These are phyloP conservation scores for Cyprinodon brontotheroides DNA, from an alignment of 2,113 vertebrate species.

Conservation along the genomic window DNA sequence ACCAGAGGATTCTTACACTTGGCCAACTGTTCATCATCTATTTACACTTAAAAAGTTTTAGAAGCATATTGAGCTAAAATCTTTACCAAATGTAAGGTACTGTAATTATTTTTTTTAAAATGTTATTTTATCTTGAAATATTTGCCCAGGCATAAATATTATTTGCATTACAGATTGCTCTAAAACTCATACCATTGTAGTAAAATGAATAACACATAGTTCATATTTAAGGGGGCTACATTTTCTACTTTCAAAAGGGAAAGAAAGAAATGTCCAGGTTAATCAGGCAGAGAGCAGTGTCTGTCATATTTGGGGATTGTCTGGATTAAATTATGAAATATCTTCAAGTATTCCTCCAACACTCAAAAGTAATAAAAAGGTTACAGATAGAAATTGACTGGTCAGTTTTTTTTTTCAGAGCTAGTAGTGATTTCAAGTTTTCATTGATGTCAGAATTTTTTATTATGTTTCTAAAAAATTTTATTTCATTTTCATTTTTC, in stretches of 20 bases:
- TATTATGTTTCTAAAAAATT: neutral
- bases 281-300: no score
- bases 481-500: neutral
- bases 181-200: neutral
- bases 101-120: neutral
- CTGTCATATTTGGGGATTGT: no score
- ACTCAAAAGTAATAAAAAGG: neutral
- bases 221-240: no score
- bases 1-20: conserved; percentile 10
- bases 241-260: no score
- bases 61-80: neutral
- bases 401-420: neutral
- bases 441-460: neutral
- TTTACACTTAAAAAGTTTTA: neutral
- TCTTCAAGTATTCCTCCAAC: no score
- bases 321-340: no score
- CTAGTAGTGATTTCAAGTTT: neutral
- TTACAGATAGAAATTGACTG: neutral
- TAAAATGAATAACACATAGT: no score
- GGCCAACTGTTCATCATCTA: neutral
- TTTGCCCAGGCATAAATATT: no score
- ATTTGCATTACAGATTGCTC: neutral
- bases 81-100: neutral
- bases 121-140: neutral
- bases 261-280: no score